Percentiles rank a stretch among this genome's conserved stretches.
phyloP scores from a whole-genome alignment of 37 sponge, comb jelly and placozoan genomes.

The Beroe ovata region DNA sequence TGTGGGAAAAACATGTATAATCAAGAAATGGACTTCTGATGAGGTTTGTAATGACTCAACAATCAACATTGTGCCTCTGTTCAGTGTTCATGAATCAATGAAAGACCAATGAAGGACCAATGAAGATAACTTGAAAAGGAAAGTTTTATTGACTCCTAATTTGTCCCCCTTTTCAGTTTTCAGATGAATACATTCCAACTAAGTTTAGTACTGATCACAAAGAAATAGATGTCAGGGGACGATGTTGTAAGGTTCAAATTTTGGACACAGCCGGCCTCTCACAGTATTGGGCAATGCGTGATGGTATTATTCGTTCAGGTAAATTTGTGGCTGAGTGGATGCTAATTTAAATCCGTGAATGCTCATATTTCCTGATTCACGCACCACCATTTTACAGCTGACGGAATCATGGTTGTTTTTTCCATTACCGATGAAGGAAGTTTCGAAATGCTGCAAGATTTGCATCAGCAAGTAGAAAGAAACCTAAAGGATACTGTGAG shows the following conservation, averaged over 20 bases:
- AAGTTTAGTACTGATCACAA: slow-evolving; percentile 35
- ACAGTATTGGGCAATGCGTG: slow-evolving; percentile 63
- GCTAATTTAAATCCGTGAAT: background rate
- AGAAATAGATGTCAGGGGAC: slow-evolving; percentile 10
- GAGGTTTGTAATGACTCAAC: slow-evolving; percentile 40
- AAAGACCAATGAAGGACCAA: too few relatives aligned
- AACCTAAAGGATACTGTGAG: slow-evolving; percentile 6
- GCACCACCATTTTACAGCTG: slow-evolving; percentile 32
- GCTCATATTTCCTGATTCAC: too few relatives aligned
- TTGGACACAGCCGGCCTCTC: slow-evolving; percentile 53
- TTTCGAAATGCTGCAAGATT: slow-evolving; percentile 55
- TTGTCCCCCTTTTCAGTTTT: slow-evolving; percentile 27
- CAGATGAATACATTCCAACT: slow-evolving; percentile 61
- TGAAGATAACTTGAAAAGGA: too few relatives aligned
- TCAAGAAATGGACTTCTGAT: slow-evolving; percentile 45
- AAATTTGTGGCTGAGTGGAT: background rate
- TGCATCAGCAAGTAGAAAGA: slow-evolving; percentile 42
- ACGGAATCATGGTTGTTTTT: slow-evolving; percentile 65
- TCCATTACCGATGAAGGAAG: slow-evolving; percentile 54
- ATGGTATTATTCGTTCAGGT: slow-evolving; percentile 17
- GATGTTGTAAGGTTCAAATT: slow-evolving; percentile 41
- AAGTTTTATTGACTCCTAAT: too few relatives aligned
- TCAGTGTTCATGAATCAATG: too few relatives aligned
- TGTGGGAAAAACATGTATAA: slow-evolving; percentile 64
- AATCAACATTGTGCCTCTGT: too few relatives aligned